Evolutionary conservation across 2,888 invertebrate species (phyloP).

Genomic region (Dyspetes luteomarginatus): DNA sequence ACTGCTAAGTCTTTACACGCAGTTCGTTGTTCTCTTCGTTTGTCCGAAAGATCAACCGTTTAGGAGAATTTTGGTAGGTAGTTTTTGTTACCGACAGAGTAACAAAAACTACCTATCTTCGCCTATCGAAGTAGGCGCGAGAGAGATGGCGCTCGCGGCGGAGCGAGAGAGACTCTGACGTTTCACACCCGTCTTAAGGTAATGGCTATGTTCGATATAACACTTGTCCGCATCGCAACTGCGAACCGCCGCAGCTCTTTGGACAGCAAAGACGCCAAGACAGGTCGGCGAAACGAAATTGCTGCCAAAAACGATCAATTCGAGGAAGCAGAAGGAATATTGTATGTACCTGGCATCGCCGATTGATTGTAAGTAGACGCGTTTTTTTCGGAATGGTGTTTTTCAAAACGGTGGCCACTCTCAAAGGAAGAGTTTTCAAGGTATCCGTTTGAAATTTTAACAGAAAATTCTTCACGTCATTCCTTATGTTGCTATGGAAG

Average conservation of each 20-base stretch:
- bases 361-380: conserved; percentile 50
- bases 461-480: conserved; percentile 15
- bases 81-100: too few relatives aligned
- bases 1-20: too few relatives aligned
- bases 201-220: too few relatives aligned
- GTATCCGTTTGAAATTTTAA: conserved; percentile 4
- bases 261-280: conserved; percentile 42
- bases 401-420: conserved; percentile 3
- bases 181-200: too few relatives aligned
- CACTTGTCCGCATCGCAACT: background rate
- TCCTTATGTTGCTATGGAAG: background rate
- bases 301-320: conserved; percentile 35
- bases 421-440: conserved; percentile 23
- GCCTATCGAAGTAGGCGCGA: too few relatives aligned
- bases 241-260: conserved; percentile 10
- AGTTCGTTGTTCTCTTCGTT: too few relatives aligned
- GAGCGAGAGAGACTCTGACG: too few relatives aligned
- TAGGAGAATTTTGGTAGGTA: too few relatives aligned
- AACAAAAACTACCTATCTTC: too few relatives aligned
- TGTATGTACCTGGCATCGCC: conserved; percentile 61
- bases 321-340: conserved; percentile 52
- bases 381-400: conserved; percentile 15
- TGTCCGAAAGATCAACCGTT: too few relatives aligned
- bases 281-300: conserved; percentile 42
- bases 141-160: too few relatives aligned